These are phyloP conservation scores for Himalopsyche anomala DNA, from an alignment of 2,888 invertebrate genomes.

Conservation along the genomic window DNA sequence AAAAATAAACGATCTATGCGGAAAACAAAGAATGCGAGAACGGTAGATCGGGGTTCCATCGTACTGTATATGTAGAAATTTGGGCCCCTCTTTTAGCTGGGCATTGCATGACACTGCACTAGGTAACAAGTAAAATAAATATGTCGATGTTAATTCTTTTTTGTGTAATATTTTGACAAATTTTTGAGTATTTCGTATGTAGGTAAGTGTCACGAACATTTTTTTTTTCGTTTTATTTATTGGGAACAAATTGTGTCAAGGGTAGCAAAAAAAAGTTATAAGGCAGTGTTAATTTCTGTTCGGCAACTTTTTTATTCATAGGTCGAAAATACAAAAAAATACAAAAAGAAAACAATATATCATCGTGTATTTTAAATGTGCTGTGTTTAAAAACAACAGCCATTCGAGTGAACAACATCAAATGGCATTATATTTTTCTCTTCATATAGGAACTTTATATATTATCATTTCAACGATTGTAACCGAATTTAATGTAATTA, in stretches of 20 bases:
- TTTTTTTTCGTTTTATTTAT: too few species aligned
- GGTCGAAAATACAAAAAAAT: slow-evolving; percentile 65
- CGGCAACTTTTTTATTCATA: slow-evolving; percentile 64
- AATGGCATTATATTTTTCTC: slow-evolving; percentile 54
- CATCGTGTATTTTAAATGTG: slow-evolving; percentile 61
- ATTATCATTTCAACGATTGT: slow-evolving; percentile 60
- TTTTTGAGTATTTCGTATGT: too few species aligned
- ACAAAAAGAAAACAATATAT: slow-evolving; percentile 62
- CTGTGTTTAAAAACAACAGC: slow-evolving; percentile 57
- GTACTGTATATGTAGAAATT: too few species aligned
- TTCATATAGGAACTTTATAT: slow-evolving; percentile 65
- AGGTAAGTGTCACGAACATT: too few species aligned
- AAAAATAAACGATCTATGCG: too few species aligned
- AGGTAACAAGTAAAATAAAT: too few species aligned
- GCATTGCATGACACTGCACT: too few species aligned
- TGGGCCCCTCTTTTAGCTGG: too few species aligned
- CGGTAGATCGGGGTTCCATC: too few species aligned
- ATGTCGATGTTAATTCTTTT: too few species aligned
- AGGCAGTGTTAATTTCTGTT: slow-evolving; percentile 49
- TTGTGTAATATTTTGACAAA: too few species aligned
- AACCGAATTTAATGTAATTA: background rate
- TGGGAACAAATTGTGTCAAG: background rate
- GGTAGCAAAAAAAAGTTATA: background rate
- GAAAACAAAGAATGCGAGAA: too few species aligned
- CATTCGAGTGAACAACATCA: slow-evolving; percentile 51